Conservation (phyloP, 2,888 invertebrate species). For the Megaustenia siamemsis region DNA sequence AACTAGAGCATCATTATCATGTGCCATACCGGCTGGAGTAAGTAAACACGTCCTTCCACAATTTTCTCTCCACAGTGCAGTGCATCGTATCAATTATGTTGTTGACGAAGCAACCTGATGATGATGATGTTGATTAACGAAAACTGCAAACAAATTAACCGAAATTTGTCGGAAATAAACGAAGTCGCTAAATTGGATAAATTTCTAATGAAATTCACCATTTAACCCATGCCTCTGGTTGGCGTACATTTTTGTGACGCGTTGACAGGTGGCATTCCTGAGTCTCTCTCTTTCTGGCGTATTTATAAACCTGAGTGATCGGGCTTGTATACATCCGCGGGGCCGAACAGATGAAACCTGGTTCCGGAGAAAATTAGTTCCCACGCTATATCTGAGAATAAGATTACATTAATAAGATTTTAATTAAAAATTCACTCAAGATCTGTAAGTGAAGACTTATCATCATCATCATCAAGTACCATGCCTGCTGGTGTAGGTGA, state of each 20-base stretch:
- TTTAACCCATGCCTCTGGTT: neutral
- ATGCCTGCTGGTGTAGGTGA: no score
- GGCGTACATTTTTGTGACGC: constrained; percentile 17
- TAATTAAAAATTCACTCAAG: no score
- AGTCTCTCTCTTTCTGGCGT: constrained; percentile 1
- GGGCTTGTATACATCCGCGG: constrained; percentile 35
- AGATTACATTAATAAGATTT: no score
- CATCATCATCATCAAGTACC: no score
- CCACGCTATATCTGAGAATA: constrained; percentile 37
- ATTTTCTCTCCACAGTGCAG: no score
- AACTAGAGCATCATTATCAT: no score
- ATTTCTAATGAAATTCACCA: neutral
- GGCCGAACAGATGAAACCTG: neutral
- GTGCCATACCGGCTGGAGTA: no score
- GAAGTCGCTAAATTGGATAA: neutral
- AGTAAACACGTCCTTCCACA: no score
- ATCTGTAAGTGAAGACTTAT: no score
- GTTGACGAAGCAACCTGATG: no score
- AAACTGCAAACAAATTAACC: neutral
- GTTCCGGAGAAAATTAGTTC: constrained; percentile 41
- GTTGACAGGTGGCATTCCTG: constrained; percentile 37
- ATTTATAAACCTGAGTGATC: constrained; percentile 39
- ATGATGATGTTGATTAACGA: no score
- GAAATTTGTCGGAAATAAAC: neutral
- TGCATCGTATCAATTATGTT: no score